phyloP scores from a whole-genome alignment of 2,888 invertebrate genomes.

The Polymixis flavicincta region DNA sequence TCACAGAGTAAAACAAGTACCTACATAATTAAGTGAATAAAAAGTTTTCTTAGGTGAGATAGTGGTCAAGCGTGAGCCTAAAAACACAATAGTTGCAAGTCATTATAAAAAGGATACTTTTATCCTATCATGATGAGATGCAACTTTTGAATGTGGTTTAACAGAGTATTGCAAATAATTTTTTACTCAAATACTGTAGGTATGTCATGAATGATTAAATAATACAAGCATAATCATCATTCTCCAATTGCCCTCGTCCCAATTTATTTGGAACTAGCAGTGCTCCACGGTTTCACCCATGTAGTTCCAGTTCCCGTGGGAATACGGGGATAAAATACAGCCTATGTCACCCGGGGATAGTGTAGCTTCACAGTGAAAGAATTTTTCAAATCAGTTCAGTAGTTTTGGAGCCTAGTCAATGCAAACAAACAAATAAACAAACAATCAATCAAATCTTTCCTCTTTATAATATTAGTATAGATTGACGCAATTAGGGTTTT shows the following conservation, averaged over 20 bases:
- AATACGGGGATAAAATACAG: too few relatives aligned
- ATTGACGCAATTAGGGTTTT: too few relatives aligned
- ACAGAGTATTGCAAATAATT: neutral
- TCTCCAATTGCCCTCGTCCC: neutral
- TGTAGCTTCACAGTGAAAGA: too few relatives aligned
- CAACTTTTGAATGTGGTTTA: neutral
- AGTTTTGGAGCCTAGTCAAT: too few relatives aligned
- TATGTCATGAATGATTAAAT: neutral
- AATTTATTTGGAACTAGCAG: neutral
- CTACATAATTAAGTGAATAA: neutral
- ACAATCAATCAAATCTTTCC: too few relatives aligned
- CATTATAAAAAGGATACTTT: constrained; percentile 25
- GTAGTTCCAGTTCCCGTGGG: too few relatives aligned
- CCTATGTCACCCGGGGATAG: too few relatives aligned
- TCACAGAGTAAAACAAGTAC: neutral
- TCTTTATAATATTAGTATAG: too few relatives aligned
- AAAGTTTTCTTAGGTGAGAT: neutral
- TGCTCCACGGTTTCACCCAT: too few relatives aligned
- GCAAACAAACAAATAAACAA: too few relatives aligned
- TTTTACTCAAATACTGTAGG: neutral
- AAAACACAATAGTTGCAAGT: constrained; percentile 29
- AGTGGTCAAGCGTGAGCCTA: neutral
- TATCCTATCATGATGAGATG: constrained; percentile 10
- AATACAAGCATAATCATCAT: neutral
- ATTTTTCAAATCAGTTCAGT: too few relatives aligned